Percentiles rank a stretch among this genome's conserved stretches.
Conservation (phyloP, 1,140 invertebrate species). For the Samia ricini region DNA sequence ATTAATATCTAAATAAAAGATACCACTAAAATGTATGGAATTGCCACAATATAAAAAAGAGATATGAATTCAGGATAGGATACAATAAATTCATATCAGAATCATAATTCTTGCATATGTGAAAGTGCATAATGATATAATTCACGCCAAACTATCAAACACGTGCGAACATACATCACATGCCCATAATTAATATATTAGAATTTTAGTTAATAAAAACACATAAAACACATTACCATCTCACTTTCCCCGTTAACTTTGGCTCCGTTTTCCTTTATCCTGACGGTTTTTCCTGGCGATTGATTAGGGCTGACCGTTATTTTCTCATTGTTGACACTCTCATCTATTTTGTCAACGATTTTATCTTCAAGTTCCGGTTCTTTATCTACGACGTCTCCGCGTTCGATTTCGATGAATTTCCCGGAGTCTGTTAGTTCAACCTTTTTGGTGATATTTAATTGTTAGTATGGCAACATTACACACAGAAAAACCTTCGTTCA, state of each 20-base stretch:
- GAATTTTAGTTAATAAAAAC: slow-evolving; percentile 8
- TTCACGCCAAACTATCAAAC: no score
- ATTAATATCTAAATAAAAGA: no score
- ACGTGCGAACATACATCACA: slow-evolving; percentile 8
- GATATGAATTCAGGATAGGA: no score
- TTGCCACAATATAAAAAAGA: no score
- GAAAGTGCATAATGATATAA: no score
- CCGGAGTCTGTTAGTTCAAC: slow-evolving; percentile 75
- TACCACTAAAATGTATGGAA: no score
- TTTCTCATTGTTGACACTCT: slow-evolving; percentile 25
- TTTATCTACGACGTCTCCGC: slow-evolving; percentile 23
- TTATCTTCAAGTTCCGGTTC: not conserved
- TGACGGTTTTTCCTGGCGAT: slow-evolving; percentile 63
- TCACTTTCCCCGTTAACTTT: slow-evolving; percentile 56
- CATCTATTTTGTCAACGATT: slow-evolving; percentile 29
- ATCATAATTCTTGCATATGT: no score
- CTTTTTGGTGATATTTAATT: slow-evolving; percentile 47
- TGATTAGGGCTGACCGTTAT: slow-evolving; percentile 44
- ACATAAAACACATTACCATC: slow-evolving; percentile 31
- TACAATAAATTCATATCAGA: no score
- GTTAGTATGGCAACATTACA: slow-evolving; percentile 47
- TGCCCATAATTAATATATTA: slow-evolving; percentile 12
- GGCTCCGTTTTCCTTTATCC: slow-evolving; percentile 70
- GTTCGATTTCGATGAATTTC: slow-evolving; percentile 76
- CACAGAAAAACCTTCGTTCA: slow-evolving; percentile 13